A percentile compares a stretch with the other conserved stretches of the same genome.
Evolutionary conservation across 2,113 vertebrate species (phyloP).

Genomic region (Bolborhynchus lineola): DNA sequence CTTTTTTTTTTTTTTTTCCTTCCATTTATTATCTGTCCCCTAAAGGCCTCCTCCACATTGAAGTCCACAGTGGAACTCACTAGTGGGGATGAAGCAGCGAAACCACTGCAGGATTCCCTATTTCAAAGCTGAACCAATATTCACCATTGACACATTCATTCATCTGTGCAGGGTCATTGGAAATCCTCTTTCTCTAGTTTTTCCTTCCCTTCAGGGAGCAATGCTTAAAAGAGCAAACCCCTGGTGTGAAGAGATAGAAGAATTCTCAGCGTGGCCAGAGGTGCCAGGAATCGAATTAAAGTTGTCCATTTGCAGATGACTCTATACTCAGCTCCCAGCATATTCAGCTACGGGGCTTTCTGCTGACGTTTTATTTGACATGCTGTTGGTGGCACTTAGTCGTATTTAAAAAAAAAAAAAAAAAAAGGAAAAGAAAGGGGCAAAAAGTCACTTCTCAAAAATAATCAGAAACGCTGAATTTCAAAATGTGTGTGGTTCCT

Average conservation of each 20-base stretch:
- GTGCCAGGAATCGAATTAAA: constrained; percentile 80
- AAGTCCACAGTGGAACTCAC: constrained; percentile 65
- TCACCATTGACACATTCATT: constrained; percentile 83
- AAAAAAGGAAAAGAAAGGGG: fast-evolving
- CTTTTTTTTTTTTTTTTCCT: background rate
- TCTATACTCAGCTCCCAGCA: constrained; percentile 55
- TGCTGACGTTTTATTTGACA: constrained; percentile 58
- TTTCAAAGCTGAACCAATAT: constrained; percentile 84
- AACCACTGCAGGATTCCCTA: constrained; percentile 78
- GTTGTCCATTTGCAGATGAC: constrained; percentile 81
- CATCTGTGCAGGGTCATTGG: constrained; percentile 82
- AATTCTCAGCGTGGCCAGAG: constrained; percentile 76
- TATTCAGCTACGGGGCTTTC: constrained; percentile 44
- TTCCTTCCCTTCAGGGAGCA: constrained; percentile 83
- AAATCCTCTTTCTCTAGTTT: constrained; percentile 82
- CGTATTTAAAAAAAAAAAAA: background rate
- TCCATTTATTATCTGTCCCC: constrained; percentile 57
- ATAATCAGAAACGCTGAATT: constrained; percentile 52
- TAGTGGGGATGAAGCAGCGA: constrained; percentile 63
- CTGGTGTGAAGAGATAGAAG: constrained; percentile 80
- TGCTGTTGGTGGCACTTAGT: constrained; percentile 33
- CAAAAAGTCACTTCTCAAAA: constrained; percentile 49
- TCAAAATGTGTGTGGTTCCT: constrained; percentile 18
- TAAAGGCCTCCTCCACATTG: constrained; percentile 68
- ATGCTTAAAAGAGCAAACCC: constrained; percentile 83